Conservation (phyloP, 2,888 invertebrate species). For the Orthosia cruda region DNA sequence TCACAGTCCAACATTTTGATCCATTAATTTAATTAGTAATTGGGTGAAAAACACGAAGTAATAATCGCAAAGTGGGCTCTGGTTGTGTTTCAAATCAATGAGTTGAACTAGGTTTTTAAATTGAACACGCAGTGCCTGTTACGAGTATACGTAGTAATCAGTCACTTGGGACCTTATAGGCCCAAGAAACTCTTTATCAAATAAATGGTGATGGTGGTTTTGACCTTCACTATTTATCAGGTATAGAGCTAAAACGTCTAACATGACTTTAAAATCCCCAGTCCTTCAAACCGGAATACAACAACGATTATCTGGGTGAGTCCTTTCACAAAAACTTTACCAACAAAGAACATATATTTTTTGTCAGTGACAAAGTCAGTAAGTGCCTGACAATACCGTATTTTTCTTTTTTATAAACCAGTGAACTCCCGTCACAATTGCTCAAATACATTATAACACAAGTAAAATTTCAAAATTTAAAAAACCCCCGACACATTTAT, state of each 20-base stretch:
- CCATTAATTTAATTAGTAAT: too few species aligned
- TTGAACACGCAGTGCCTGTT: too few species aligned
- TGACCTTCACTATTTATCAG: neutral
- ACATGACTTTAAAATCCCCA: neutral
- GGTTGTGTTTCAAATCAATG: too few species aligned
- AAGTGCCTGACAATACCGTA: constrained; percentile 28
- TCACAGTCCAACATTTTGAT: too few species aligned
- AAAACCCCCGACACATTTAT: too few species aligned
- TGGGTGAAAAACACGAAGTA: too few species aligned
- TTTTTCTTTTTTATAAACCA: constrained; percentile 21
- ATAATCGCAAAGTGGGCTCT: too few species aligned
- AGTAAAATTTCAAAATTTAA: too few species aligned
- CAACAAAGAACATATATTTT: neutral
- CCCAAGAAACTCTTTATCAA: too few species aligned
- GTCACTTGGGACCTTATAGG: neutral
- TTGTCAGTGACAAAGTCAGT: neutral
- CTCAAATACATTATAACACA: constrained; percentile 32
- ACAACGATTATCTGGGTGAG: neutral
- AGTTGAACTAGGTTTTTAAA: too few species aligned
- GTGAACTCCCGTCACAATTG: constrained; percentile 27
- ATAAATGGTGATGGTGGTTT: too few species aligned
- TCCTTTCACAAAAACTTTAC: neutral
- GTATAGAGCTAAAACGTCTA: neutral
- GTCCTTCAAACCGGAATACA: neutral
- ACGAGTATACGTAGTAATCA: too few species aligned